Percentiles rank a stretch among this genome's conserved stretches.
These are phyloP conservation scores for Siphamia tubifer DNA, from an alignment of 2,113 vertebrate species.

Conservation along the genomic window DNA sequence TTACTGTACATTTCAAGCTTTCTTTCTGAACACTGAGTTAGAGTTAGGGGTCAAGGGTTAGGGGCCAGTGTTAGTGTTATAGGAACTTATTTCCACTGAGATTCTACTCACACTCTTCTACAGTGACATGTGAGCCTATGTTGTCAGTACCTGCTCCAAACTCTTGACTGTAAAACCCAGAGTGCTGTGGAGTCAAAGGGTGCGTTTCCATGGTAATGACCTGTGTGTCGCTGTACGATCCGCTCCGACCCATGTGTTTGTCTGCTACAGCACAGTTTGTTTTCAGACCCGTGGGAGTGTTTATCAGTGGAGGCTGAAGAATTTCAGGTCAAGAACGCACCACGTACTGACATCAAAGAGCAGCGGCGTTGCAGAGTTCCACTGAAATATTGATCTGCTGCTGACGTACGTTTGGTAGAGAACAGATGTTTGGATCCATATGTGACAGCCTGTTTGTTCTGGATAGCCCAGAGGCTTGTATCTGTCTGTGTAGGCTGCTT, in stretches of 20 bases:
- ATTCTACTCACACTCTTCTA: neutral
- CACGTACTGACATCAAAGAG: conserved; percentile 67
- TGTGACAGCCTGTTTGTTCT: neutral
- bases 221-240: conserved; percentile 38
- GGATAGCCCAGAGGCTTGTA: too few species aligned
- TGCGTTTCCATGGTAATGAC: conserved; percentile 57
- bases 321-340: conserved; percentile 69
- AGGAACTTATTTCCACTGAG: too few species aligned
- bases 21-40: too few species aligned
- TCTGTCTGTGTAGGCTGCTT: too few species aligned
- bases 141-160: neutral
- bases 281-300: conserved; percentile 69
- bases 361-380: conserved; percentile 31
- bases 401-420: conserved; percentile 51
- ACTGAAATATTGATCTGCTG: conserved; percentile 64
- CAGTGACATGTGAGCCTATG: neutral
- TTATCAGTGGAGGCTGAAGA: conserved; percentile 64
- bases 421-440: conserved; percentile 8
- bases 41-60: too few species aligned
- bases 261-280: conserved; percentile 56
- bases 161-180: conserved; percentile 26
- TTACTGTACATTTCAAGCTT: too few species aligned
- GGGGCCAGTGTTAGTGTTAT: too few species aligned
- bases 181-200: conserved; percentile 55
- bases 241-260: conserved; percentile 53